These are phyloP conservation scores for Halcyon leucocephala DNA, from an alignment of 2,797 vertebrate species.

Conservation along the genomic window DNA sequence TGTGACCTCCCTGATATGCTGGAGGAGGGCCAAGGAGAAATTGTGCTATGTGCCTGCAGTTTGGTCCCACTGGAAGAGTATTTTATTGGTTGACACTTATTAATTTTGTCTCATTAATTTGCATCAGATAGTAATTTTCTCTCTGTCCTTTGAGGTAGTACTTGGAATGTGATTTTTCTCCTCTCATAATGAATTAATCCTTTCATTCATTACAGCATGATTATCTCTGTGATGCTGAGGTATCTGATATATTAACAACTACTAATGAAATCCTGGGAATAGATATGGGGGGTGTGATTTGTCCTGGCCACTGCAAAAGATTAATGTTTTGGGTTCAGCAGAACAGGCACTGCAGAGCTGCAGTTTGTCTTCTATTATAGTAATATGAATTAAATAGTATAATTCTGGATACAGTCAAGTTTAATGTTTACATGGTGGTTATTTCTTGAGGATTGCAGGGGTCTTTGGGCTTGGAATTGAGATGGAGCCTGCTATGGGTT, in stretches of 20 bases:
- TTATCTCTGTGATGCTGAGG: conserved; percentile 32
- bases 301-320: not conserved
- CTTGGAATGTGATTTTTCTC: not conserved
- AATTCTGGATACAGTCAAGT: not conserved
- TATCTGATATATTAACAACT: not conserved
- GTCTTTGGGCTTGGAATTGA: not conserved
- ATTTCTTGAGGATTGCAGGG: not conserved
- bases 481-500: not conserved
- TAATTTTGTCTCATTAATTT: conserved; percentile 41
- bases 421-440: not conserved
- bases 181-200: not conserved
- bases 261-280: not conserved
- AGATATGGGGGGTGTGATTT: not conserved
- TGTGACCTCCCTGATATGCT: not conserved
- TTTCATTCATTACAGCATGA: not conserved
- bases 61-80: not conserved
- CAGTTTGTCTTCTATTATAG: not conserved
- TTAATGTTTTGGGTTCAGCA: not conserved
- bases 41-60: rapidly evolving
- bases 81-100: conserved; percentile 10
- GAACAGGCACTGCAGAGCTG: not conserved
- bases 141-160: conserved; percentile 1
- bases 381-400: not conserved
- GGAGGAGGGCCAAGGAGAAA: not conserved
- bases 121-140: conserved; percentile 13